Conservation (phyloP, 1,140 invertebrate genomes). For the Zaprionus capensis region DNA sequence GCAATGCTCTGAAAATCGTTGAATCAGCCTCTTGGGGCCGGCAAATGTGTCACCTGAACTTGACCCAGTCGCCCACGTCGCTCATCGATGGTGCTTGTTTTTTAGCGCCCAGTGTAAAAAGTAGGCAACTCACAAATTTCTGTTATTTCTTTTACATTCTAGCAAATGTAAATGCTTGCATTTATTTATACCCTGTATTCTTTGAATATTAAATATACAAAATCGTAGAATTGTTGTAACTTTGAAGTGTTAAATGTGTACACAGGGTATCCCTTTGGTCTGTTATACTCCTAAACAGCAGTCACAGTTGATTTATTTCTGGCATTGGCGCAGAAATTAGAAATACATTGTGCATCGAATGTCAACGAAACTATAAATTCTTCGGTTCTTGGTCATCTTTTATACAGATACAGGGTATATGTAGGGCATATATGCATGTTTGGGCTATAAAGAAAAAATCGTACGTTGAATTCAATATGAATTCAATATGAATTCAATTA, state of each 20-base stretch:
- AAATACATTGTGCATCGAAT: constrained; percentile 50
- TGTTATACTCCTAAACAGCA: background rate
- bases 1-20: constrained; percentile 52
- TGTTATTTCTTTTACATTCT: background rate
- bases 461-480: background rate
- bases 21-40: constrained; percentile 39
- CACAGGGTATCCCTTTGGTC: background rate
- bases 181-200: background rate
- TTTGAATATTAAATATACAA: background rate
- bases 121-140: background rate
- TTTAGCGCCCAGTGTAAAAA: constrained; percentile 21
- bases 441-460: background rate
- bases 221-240: background rate
- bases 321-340: constrained; percentile 57
- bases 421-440: background rate
- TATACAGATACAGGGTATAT: background rate
- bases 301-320: constrained; percentile 39
- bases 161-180: background rate
- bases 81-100: constrained; percentile 26
- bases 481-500: background rate
- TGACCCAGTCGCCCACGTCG: constrained; percentile 70
- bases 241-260: background rate
- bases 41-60: constrained; percentile 68
- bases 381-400: constrained; percentile 16
- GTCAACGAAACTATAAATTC: constrained; percentile 62